Conservation (phyloP, 2,888 invertebrate species). For the Eledone cirrhosa region DNA sequence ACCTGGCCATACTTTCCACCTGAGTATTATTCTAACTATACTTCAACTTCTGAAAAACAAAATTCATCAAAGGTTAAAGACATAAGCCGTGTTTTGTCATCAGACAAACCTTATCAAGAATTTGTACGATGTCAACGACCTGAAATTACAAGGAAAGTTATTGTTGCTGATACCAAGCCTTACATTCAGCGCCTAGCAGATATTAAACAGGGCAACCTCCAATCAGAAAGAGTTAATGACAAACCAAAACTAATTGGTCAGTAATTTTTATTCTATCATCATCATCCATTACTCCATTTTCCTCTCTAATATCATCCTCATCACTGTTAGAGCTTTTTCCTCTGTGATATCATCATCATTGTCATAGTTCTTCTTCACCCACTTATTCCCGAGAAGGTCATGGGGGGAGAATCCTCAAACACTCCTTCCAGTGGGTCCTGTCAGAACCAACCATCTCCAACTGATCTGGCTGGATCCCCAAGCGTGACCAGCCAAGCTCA, state of each 20-base stretch:
- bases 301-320: not conserved
- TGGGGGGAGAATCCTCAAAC: too few species aligned
- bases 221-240: slow-evolving; percentile 30
- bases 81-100: too few species aligned
- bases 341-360: too few species aligned
- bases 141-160: slow-evolving; percentile 53
- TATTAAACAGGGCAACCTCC: slow-evolving; percentile 35
- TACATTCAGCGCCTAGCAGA: slow-evolving; percentile 35
- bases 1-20: not conserved
- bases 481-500: too few species aligned
- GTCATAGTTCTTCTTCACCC: too few species aligned
- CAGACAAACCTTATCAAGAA: slow-evolving; percentile 32
- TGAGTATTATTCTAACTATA: not conserved
- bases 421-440: too few species aligned
- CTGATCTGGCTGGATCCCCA: too few species aligned
- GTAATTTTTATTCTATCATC: too few species aligned
- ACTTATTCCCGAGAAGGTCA: too few species aligned
- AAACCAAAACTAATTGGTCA: slow-evolving; percentile 21
- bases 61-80: slow-evolving; percentile 28
- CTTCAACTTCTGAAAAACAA: not conserved
- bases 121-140: slow-evolving; percentile 61
- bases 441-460: too few species aligned
- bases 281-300: too few species aligned
- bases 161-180: slow-evolving; percentile 33
- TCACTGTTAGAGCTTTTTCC: not conserved